phyloP scores from a whole-genome alignment of 2,888 invertebrate species.

The Eupithecia vulgata region DNA sequence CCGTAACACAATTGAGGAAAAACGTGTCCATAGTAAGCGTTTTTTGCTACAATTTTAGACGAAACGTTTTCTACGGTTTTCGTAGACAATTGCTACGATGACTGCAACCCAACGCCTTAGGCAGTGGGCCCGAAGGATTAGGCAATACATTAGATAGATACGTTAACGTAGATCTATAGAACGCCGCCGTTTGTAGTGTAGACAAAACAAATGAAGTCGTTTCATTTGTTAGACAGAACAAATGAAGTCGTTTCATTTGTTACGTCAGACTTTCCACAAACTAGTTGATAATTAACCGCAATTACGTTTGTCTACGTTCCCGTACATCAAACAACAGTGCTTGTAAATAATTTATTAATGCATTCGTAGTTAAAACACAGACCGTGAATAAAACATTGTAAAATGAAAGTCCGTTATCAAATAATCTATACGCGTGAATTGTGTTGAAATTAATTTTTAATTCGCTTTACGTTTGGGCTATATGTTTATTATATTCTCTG shows the following conservation, averaged over 20 bases:
- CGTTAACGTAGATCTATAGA: no score
- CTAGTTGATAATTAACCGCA: background rate
- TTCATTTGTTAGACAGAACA: background rate
- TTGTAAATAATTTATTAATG: background rate
- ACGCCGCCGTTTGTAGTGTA: no score
- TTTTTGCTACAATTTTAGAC: no score
- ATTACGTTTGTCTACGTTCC: background rate
- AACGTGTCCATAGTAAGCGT: no score
- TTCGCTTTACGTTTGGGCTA: conserved; percentile 26
- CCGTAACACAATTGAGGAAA: no score
- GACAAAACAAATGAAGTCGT: background rate
- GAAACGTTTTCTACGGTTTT: background rate
- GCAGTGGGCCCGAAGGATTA: no score
- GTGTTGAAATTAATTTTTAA: conserved; percentile 27
- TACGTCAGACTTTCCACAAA: background rate
- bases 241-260: background rate
- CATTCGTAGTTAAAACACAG: conserved; percentile 6
- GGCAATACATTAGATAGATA: no score
- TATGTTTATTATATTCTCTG: no score
- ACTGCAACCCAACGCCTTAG: background rate
- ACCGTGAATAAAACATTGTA: background rate
- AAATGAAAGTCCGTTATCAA: background rate
- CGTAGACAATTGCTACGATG: background rate
- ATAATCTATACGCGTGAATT: conserved; percentile 14
- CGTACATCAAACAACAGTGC: background rate